Evolutionary conservation across 2,888 invertebrate genomes (phyloP).

Genomic region (Byasa hedistus): DNA sequence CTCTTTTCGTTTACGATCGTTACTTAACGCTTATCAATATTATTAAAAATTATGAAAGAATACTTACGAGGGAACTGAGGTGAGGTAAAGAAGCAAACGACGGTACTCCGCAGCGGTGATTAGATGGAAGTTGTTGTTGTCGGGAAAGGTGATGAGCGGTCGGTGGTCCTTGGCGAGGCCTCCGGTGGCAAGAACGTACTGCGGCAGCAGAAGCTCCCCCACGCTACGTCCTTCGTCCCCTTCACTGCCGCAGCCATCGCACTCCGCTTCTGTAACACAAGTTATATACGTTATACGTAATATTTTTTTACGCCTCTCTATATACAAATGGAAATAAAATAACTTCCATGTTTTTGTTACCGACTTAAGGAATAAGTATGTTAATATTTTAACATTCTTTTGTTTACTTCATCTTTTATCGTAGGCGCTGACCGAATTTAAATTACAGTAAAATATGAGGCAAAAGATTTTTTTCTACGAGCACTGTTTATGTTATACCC

Average conservation of each 20-base stretch:
- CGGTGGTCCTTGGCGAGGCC: conserved; percentile 96
- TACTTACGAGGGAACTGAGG: conserved; percentile 97
- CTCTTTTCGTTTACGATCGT: too few species aligned
- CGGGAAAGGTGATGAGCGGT: conserved; percentile 96
- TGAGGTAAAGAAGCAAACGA: conserved; percentile 94
- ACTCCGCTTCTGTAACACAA: conserved; percentile 71
- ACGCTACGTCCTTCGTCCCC: conserved; percentile 88
- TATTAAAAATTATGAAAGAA: too few species aligned
- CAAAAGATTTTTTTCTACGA: not conserved
- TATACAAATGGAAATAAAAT: not conserved
- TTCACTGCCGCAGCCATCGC: conserved; percentile 76
- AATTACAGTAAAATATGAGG: not conserved
- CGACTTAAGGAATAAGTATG: not conserved
- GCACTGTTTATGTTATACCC: conserved; percentile 19
- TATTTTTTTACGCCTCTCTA: not conserved
- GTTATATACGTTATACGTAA: not conserved
- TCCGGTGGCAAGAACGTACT: conserved; percentile 94
- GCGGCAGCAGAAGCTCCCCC: conserved; percentile 91
- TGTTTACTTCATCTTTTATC: conserved; percentile 13
- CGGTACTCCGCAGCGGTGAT: conserved; percentile 93
- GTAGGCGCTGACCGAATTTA: conserved; percentile 17
- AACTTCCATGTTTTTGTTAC: not conserved
- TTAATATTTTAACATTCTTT: not conserved
- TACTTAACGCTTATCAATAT: too few species aligned
- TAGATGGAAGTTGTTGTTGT: conserved; percentile 92